Base-by-base conservation (phyloP, 2,888 invertebrate species). In the Nymphalis polychloros region DNA sequence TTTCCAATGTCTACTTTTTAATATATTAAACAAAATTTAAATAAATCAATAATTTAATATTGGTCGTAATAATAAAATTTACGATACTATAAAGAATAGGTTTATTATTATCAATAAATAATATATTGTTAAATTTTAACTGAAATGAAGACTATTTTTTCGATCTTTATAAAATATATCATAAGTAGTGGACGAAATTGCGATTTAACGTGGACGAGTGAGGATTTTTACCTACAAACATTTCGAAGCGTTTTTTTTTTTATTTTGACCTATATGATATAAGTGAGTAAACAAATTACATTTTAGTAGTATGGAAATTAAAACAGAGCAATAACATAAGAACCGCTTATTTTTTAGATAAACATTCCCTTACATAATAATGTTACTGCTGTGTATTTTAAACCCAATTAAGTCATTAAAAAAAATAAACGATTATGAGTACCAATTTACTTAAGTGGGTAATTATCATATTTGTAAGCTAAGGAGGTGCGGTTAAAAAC, bases 381-480 rank as follows among this genome's bases (percentile, higher is more conserved):
- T 13, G 8, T n/a, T 16, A 49, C 47, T 20, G 60, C 50, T 52
- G 52, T 64, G 55, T 70, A 67, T 67, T 70, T 67, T 64, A 64
- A 64, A 67, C 46, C 50, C 64, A 67, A 70, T 70, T 67, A 70
- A 61, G 70, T 67, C 61, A 50, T 70, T 67, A 47, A 69, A 48
- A 61, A 69, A 67, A 67, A 69, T 53, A 63, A 62, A 64, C 57
- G 61, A 62, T 63, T 60, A 64, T 67, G 68, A 63, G 68, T 63
- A 64, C 62, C 67, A 69, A 67, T 69, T 69, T 64, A 53, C 60
- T 64, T 64, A 64, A 71, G 62, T 71, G 61, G 63, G 27, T 67
- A 69, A 69, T 71, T 69, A 69, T 69, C 67, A 57, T 69, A 69
- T 64, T 69, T 69, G 67, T 59, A 50, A 48, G 62, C 61, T 64